phyloP scores from a whole-genome alignment of 1,140 invertebrate genomes.

The Lordiphosa mommai region DNA sequence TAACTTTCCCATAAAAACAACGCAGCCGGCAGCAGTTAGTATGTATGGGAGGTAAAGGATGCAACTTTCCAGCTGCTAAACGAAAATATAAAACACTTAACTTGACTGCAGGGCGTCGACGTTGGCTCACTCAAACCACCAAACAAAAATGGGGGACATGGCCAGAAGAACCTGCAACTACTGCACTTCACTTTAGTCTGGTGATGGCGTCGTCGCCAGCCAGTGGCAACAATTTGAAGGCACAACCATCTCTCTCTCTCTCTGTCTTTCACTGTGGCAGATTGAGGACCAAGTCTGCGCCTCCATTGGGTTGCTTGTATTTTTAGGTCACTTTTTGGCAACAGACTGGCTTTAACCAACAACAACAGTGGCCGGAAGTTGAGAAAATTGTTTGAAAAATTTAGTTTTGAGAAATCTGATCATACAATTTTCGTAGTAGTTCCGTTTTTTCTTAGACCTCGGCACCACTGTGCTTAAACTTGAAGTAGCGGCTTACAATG shows the following conservation, averaged over 20 bases:
- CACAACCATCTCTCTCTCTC: constrained; percentile 18
- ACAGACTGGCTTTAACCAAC: constrained; percentile 4
- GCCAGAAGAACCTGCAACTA: constrained; percentile 12
- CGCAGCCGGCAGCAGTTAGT: constrained; percentile 46
- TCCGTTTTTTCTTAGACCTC: neutral
- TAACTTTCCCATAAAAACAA: constrained; percentile 74
- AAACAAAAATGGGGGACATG: constrained; percentile 1
- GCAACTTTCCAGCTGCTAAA: constrained; percentile 75
- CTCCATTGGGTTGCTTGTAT: constrained; percentile 29
- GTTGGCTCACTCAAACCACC: constrained; percentile 27
- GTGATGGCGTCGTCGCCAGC: constrained; percentile 10
- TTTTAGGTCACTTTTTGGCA: constrained; percentile 74
- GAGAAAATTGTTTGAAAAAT: constrained; percentile 1
- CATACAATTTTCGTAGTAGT: no score
- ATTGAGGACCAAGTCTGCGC: neutral
- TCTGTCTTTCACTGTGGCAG: neutral
- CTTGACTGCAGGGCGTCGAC: constrained; percentile 53
- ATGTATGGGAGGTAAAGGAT: constrained; percentile 50
- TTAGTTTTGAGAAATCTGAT: neutral
- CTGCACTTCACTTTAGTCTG: constrained; percentile 15
- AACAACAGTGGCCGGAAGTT: constrained; percentile 8
- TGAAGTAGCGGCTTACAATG: constrained; percentile 41
- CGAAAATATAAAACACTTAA: constrained; percentile 78
- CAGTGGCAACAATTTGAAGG: constrained; percentile 57
- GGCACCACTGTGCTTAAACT: constrained; percentile 34